A percentile compares a stretch with the other conserved stretches of the same genome.
These are phyloP conservation scores for Amblyraja radiata DNA, from an alignment of 2,797 vertebrate genomes.

Conservation along the genomic window DNA sequence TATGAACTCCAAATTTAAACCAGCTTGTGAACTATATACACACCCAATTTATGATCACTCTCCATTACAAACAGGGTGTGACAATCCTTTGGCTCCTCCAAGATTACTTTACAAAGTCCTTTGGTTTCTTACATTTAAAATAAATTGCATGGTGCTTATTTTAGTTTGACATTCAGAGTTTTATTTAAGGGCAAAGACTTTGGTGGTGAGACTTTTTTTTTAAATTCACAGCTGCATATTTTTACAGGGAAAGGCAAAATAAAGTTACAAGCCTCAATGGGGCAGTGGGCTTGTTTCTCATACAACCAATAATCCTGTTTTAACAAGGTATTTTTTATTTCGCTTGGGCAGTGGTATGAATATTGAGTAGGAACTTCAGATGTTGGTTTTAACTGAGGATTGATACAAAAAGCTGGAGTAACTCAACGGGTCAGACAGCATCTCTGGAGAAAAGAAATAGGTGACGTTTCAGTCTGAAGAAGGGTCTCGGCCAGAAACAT, in stretches of 20 bases:
- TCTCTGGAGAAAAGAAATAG: no score
- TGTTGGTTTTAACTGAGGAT: no score
- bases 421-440: no score
- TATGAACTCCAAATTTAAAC: background rate
- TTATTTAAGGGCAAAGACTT: background rate
- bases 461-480: no score
- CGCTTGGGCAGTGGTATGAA: no score
- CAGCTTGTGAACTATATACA: background rate
- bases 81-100: background rate
- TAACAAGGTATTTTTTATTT: no score
- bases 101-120: background rate
- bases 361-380: no score
- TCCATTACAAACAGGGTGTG: background rate
- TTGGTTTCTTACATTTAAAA: background rate
- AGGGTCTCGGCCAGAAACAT: no score
- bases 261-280: slow-evolving; percentile 43
- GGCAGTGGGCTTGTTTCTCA: slow-evolving; percentile 45
- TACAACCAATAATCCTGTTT: background rate
- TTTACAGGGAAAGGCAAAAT: no score
- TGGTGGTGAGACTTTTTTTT: background rate
- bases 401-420: no score
- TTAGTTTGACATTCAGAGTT: background rate
- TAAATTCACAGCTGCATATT: no score
- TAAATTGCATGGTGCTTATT: background rate
- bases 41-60: background rate